Percentiles rank a stretch among this genome's conserved stretches.
Conservation (phyloP, 2,888 invertebrate species). For the Polydrusus cervinus region DNA sequence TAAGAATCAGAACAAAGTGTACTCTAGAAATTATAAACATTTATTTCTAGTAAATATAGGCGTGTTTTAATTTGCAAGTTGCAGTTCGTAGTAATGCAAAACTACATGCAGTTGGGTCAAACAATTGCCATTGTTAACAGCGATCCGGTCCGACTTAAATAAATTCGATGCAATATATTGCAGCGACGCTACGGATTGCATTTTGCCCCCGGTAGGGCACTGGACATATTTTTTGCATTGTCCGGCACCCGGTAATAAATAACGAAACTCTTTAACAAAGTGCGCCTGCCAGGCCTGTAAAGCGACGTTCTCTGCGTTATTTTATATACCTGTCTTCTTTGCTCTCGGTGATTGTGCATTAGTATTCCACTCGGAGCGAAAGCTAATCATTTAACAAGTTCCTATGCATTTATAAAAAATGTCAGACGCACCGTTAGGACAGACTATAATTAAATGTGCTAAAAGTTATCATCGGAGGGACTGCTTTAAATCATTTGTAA, state of each 20-base stretch:
- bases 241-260: slow-evolving; percentile 68
- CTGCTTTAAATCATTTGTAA: slow-evolving; percentile 25
- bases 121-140: slow-evolving; percentile 58
- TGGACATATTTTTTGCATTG: slow-evolving; percentile 70
- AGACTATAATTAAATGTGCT: slow-evolving; percentile 59
- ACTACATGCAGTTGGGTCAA: slow-evolving; percentile 48
- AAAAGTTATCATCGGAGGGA: slow-evolving; percentile 56
- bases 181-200: slow-evolving; percentile 65
- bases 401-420: slow-evolving; percentile 51
- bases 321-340: slow-evolving; percentile 45
- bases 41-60: slow-evolving; percentile 14
- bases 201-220: slow-evolving; percentile 68
- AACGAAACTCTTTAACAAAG: slow-evolving; percentile 71
- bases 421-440: slow-evolving; percentile 59
- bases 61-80: slow-evolving; percentile 18
- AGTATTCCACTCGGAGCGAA: slow-evolving; percentile 45
- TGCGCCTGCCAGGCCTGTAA: slow-evolving; percentile 61
- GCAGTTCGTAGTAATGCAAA: slow-evolving; percentile 35
- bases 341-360: slow-evolving; percentile 35
- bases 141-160: slow-evolving; percentile 65
- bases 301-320: slow-evolving; percentile 37
- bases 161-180: slow-evolving; percentile 67
- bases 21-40: not conserved
- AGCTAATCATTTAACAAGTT: slow-evolving; percentile 52
- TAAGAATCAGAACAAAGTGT: no score